Base-by-base conservation (phyloP, 2,113 vertebrate genomes). In the Heliornis fulica region DNA sequence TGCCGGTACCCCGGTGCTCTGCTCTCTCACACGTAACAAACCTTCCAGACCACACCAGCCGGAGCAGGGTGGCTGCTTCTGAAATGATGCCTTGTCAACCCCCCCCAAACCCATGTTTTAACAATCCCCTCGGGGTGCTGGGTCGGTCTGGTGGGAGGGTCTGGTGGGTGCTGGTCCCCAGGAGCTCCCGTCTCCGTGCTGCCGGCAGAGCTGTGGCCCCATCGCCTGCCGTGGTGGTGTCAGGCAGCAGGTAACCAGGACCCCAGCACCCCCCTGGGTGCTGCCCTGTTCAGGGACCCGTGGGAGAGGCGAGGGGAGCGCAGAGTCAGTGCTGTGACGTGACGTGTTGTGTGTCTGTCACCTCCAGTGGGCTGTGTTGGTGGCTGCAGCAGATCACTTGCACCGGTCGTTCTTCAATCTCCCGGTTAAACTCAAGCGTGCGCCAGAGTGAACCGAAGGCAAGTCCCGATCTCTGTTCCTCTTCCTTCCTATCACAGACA, bases 181-280 rank as follows among this genome's bases (percentile, higher is more conserved):
- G 10, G 34, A n/a, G 65, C 36, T 9, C 75, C 54, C 71, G 3
- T 38, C 57, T n/a, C 31, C 6, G 32, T 29, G 32, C 15, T n/a
- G 0, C 1, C 1, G 23, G n/a, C 56, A 22, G 8, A 15, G 5
- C 0, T 9, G 63, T 1, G 0, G 40, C 25, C 54, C 4, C 6
- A 2, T 13, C n/a, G 1, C 32, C 19, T 3, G 18, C 59, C 3
- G 0, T 1, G 22, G 38, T 17, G 29, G 23, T 2, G 59, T 16
- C 4, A 12, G 57, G 54, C 11, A 6, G 7, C 18, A 1, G 2
- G 53, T 32, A 4, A 9, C 2, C 2, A 12, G 1, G 31, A 18
- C 34, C 2, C 22, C 9, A 0, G 72, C 2, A 3, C 72, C 63
- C 5, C 25, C 61, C 48, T 1, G 2, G 13, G 15, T 23, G 9